Percentiles rank a stretch among this genome's conserved stretches.
Conservation (phyloP, 1,140 invertebrate genomes). For the Megalopta genalis region DNA sequence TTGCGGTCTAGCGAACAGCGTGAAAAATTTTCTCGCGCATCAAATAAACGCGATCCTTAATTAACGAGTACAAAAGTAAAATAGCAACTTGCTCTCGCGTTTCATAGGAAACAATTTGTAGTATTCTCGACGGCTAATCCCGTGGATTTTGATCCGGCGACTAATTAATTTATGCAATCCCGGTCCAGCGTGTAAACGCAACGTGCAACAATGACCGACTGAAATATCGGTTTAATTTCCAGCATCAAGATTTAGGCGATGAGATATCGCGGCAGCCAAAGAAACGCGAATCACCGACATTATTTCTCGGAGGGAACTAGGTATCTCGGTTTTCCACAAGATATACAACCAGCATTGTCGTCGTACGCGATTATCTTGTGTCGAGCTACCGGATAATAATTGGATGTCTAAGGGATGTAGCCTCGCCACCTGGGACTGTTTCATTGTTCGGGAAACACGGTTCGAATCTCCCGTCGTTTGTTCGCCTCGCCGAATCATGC, state of each 20-base stretch:
- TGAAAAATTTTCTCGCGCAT: too few relatives aligned
- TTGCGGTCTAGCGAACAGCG: too few relatives aligned
- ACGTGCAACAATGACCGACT: not conserved
- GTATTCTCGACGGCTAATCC: too few relatives aligned
- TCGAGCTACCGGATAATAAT: slow-evolving; percentile 37
- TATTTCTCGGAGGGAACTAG: not conserved
- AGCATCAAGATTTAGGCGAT: too few relatives aligned
- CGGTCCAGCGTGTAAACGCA: not conserved
- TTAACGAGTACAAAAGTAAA: too few relatives aligned
- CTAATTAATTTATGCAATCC: not conserved
- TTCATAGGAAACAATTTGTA: too few relatives aligned
- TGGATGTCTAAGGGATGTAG: slow-evolving; percentile 26
- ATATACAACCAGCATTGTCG: slow-evolving; percentile 43
- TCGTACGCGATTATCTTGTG: slow-evolving; percentile 27
- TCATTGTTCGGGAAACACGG: slow-evolving; percentile 4
- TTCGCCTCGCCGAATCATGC: not conserved
- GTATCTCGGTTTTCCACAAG: slow-evolving; percentile 27
- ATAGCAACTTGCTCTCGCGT: too few relatives aligned
- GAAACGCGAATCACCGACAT: slow-evolving; percentile 4
- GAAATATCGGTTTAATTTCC: not conserved
- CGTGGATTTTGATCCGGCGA: too few relatives aligned
- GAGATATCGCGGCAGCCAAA: not conserved
- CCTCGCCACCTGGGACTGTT: not conserved
- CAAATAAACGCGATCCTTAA: too few relatives aligned
- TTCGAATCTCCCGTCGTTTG: slow-evolving; percentile 24